Evolutionary conservation across 2,888 invertebrate genomes (phyloP).

Genomic region (Amblyjoppa fuscipennis): DNA sequence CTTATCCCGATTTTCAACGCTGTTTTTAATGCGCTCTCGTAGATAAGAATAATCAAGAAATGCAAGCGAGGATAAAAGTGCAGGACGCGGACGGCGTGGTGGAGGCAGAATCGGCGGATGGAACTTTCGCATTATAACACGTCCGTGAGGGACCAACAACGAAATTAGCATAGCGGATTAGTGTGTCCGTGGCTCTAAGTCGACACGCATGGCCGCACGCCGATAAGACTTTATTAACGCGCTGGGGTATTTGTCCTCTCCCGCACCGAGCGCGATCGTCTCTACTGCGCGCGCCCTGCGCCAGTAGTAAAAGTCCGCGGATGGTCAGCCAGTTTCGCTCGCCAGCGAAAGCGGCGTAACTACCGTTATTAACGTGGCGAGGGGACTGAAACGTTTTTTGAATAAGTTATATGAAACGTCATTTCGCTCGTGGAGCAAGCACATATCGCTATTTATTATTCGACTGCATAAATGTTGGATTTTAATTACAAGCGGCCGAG

Average conservation of each 20-base stretch:
- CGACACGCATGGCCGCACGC: constrained; percentile 81
- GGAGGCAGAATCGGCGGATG: constrained; percentile 17
- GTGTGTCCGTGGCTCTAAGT: constrained; percentile 80
- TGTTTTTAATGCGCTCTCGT: constrained; percentile 13
- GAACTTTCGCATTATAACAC: constrained; percentile 38
- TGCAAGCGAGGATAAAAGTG: not conserved
- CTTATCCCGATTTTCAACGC: not conserved
- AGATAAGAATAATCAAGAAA: constrained; percentile 1
- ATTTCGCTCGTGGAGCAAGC: not conserved
- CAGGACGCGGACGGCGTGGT: not conserved
- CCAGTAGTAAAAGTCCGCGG: constrained; percentile 56
- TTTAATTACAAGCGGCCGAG: not conserved
- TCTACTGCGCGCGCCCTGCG: constrained; percentile 41
- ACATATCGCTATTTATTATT: not conserved
- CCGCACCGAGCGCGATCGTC: constrained; percentile 58
- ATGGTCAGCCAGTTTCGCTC: constrained; percentile 25
- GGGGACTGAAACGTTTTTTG: constrained; percentile 1
- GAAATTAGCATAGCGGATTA: constrained; percentile 82
- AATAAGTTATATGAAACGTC: constrained; percentile 37
- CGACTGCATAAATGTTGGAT: constrained; percentile 54
- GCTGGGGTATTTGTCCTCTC: constrained; percentile 76
- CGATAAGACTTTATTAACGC: constrained; percentile 83
- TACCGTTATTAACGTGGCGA: too few relatives aligned
- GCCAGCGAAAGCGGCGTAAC: not conserved
- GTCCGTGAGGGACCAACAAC: constrained; percentile 54